phyloP scores from a whole-genome alignment of 2,113 vertebrate genomes.

The Nicator chloris region DNA sequence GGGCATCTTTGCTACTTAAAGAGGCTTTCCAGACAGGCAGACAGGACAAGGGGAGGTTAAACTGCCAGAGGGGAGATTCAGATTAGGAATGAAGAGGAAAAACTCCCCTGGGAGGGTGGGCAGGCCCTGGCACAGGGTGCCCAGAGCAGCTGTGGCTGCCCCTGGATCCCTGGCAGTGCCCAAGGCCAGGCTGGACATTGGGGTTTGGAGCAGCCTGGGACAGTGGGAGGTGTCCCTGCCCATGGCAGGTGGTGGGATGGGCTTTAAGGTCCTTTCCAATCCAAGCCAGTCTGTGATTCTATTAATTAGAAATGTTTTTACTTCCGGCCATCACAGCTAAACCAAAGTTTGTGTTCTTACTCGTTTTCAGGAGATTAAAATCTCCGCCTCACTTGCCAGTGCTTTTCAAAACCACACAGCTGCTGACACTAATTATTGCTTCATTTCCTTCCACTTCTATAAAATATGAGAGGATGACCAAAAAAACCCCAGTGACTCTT shows the following conservation, averaged over 20 bases:
- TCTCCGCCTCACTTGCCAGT: not conserved
- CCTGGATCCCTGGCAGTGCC: not conserved
- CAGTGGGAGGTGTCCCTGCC: rapidly evolving
- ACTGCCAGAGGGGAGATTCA: not conserved
- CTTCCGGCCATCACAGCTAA: not conserved
- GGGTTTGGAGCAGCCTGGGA: not conserved
- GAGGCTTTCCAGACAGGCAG: not conserved
- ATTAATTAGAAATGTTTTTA: not conserved
- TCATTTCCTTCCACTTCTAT: not conserved
- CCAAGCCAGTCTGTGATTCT: not conserved
- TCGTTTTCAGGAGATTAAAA: not conserved
- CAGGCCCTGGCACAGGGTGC: not conserved
- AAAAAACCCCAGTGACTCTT: not conserved
- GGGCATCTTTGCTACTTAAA: not conserved
- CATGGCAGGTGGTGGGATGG: not conserved
- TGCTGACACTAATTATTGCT: not conserved
- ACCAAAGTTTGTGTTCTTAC: not conserved
- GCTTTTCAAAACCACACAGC: not conserved
- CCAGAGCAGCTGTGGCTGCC: not conserved
- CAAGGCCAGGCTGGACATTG: not conserved
- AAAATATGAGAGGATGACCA: not conserved
- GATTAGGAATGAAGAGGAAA: not conserved
- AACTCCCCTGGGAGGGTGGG: not conserved
- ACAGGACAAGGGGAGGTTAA: not conserved
- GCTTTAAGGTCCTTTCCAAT: not conserved